These are phyloP conservation scores for Zoanthus solanderi DNA, from an alignment of 92 coral and sea anemone species.

Conservation along the genomic window DNA sequence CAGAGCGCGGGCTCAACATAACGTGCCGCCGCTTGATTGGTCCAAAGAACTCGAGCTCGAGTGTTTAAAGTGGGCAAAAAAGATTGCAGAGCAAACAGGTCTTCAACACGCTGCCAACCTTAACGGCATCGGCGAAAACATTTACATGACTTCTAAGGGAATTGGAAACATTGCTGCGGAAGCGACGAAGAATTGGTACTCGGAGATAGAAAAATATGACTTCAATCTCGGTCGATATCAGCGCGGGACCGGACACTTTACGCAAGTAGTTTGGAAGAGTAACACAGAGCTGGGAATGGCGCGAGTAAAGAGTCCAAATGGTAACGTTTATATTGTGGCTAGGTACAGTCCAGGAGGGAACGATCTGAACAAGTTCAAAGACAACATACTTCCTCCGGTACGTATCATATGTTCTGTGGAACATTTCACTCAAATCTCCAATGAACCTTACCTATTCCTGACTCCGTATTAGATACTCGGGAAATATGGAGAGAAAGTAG, in stretches of 20 bases:
- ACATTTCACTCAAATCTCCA: background rate
- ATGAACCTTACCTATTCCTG: too few species aligned
- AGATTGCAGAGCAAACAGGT: slow-evolving; percentile 33
- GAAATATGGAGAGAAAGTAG: too few species aligned
- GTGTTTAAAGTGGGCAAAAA: slow-evolving; percentile 53
- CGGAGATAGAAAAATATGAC: slow-evolving; percentile 69
- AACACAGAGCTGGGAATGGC: slow-evolving; percentile 92
- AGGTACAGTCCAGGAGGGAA: slow-evolving; percentile 93
- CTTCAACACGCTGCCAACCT: slow-evolving; percentile 60
- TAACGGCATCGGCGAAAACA: slow-evolving; percentile 78
- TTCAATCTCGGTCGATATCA: slow-evolving; percentile 23
- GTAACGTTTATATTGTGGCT: slow-evolving; percentile 83
- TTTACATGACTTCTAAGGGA: slow-evolving; percentile 76
- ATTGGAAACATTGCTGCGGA: slow-evolving; percentile 66
- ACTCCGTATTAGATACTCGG: too few species aligned
- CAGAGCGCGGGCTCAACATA: background rate
- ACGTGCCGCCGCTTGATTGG: slow-evolving; percentile 19
- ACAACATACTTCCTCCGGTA: slow-evolving; percentile 87
- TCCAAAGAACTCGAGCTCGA: slow-evolving; percentile 42
- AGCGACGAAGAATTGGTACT: slow-evolving; percentile 79
- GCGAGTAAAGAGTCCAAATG: slow-evolving; percentile 76
- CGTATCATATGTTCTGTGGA: background rate
- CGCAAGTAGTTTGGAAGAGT: slow-evolving; percentile 76
- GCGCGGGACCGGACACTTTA: slow-evolving; percentile 36
- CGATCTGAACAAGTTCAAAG: slow-evolving; percentile 69